phyloP scores from a whole-genome alignment of 2,113 vertebrate species.

The Carollia perspicillata region DNA sequence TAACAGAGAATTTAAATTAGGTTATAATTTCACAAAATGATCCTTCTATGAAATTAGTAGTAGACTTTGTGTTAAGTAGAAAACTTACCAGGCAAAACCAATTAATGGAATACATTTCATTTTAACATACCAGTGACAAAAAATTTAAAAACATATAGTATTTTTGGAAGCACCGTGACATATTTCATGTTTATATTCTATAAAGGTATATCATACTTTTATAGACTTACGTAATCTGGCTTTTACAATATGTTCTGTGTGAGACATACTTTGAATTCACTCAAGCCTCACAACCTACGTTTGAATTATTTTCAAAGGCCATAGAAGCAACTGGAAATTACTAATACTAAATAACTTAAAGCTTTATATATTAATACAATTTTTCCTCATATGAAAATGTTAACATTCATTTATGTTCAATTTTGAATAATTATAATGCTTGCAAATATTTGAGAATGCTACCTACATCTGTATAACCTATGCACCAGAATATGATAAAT shows the following conservation, averaged over 20 bases:
- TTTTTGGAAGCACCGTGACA: background rate
- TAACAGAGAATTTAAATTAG: conserved; percentile 38
- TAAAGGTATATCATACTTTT: background rate
- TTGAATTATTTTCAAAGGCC: background rate
- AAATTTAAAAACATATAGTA: background rate
- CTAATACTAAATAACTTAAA: background rate
- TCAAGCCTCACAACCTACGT: background rate
- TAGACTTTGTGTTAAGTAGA: background rate
- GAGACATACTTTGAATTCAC: background rate
- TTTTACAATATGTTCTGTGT: background rate
- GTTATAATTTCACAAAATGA: conserved; percentile 37
- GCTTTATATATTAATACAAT: background rate
- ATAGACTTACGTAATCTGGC: background rate
- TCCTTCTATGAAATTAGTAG: background rate
- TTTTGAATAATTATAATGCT: background rate
- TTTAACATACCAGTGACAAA: conserved; percentile 9
- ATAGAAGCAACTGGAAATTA: background rate
- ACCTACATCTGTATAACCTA: background rate
- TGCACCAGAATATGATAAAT: background rate
- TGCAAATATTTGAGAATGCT: background rate
- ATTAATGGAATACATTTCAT: background rate
- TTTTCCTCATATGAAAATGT: background rate
- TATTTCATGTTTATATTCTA: background rate
- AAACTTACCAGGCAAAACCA: conserved; percentile 22
- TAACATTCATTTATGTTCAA: background rate